These are phyloP conservation scores for Caenorhabditis remanei DNA, from an alignment of 1,140 invertebrate genomes.

Conservation along the genomic window DNA sequence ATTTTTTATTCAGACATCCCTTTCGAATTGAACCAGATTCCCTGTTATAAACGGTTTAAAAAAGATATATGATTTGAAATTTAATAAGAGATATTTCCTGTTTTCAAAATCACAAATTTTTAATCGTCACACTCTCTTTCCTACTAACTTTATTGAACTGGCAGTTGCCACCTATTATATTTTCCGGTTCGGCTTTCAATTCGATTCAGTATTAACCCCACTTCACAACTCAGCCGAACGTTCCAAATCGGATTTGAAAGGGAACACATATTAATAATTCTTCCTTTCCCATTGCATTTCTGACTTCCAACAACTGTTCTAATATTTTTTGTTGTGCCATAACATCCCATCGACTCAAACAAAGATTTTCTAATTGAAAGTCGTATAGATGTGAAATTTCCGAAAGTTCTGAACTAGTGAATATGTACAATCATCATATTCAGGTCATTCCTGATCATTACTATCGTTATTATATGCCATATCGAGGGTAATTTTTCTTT, in stretches of 20 bases:
- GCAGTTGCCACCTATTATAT: constrained; percentile 25
- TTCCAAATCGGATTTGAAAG: constrained; percentile 37
- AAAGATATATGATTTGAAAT: background rate
- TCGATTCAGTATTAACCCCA: constrained; percentile 27
- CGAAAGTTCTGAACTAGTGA: background rate
- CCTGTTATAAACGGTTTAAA: background rate
- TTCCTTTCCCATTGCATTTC: background rate
- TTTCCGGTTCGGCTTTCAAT: constrained; percentile 41
- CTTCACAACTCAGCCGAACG: background rate
- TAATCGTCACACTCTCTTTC: background rate
- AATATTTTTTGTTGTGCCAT: background rate
- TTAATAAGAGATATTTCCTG: background rate
- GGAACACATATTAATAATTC: constrained; percentile 14
- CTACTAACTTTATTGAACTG: constrained; percentile 5
- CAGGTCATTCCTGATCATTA: background rate
- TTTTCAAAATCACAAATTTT: constrained; percentile 15
- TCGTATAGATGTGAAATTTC: background rate
- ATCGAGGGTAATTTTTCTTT: background rate
- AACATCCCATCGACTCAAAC: background rate
- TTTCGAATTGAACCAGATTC: no score
- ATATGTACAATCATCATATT: background rate
- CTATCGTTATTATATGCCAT: constrained; percentile 6
- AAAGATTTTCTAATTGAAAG: background rate
- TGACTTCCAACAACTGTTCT: background rate
- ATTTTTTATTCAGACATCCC: no score